A percentile compares a stretch with the other conserved stretches of the same genome.
Conservation (phyloP, 1,140 invertebrate species). For the Dufourea novaeangliae region DNA sequence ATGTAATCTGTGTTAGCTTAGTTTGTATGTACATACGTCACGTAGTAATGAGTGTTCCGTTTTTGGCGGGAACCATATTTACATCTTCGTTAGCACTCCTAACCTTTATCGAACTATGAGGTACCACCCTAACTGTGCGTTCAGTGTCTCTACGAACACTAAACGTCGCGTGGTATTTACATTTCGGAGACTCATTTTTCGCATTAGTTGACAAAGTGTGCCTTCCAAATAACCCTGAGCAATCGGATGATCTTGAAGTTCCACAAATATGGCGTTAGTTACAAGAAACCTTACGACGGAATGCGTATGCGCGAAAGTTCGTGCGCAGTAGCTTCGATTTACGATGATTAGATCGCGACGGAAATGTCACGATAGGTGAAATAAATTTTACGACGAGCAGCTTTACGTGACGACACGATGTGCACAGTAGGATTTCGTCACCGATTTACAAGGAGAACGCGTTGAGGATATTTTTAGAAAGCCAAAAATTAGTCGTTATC, state of each 20-base stretch:
- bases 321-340: neutral
- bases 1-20: neutral
- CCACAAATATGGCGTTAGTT: neutral
- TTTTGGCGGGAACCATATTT: conserved; percentile 4
- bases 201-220: too few species aligned
- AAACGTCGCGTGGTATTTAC: neutral
- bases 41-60: too few species aligned
- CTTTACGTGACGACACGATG: conserved; percentile 11
- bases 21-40: too few species aligned
- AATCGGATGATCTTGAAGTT: too few species aligned
- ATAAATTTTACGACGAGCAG: conserved; percentile 17
- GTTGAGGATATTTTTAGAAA: conserved; percentile 50
- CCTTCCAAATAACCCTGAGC: too few species aligned
- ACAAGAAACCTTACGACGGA: neutral
- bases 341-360: neutral
- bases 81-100: neutral
- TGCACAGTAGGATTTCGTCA: conserved; percentile 38
- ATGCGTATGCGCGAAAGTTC: neutral
- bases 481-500: conserved; percentile 54
- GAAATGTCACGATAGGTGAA: conserved; percentile 13
- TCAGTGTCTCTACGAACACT: neutral
- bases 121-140: too few species aligned
- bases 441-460: neutral
- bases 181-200: too few species aligned
- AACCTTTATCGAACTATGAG: neutral